Conservation (phyloP, 2,797 vertebrate species). For the Tenualosa ilisha region DNA sequence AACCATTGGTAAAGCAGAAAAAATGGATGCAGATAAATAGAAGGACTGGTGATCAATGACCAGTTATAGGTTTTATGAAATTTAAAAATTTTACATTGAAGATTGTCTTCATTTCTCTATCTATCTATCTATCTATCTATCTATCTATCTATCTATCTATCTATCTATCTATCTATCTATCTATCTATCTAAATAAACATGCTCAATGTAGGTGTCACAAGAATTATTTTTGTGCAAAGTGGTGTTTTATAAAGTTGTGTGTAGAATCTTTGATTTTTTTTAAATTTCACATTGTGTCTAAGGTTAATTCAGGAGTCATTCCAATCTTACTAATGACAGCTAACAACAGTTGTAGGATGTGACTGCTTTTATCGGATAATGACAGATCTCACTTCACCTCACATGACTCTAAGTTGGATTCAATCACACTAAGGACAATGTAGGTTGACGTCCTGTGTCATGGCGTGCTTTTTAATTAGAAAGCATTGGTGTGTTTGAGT, state of each 20-base stretch:
- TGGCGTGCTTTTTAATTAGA: background rate
- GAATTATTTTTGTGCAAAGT: too few species aligned
- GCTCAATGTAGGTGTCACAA: too few species aligned
- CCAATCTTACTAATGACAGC: background rate
- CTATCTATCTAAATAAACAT: too few species aligned
- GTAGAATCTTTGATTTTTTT: background rate
- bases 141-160: too few species aligned
- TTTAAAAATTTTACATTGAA: background rate
- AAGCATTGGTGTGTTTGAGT: background rate
- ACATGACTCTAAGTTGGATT: background rate
- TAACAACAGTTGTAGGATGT: background rate
- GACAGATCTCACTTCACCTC: background rate
- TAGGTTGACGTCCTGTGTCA: background rate
- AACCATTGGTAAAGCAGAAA: background rate
- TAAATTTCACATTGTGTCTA: background rate
- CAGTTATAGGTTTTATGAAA: background rate
- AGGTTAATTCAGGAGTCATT: background rate
- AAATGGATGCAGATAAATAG: background rate
- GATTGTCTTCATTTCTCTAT: too few species aligned
- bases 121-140: too few species aligned
- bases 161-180: too few species aligned
- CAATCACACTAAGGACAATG: background rate
- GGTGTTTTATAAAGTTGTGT: too few species aligned
- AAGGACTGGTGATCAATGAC: background rate
- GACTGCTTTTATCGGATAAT: background rate